These are phyloP conservation scores for Enteromius argenteus DNA, from an alignment of 2,797 vertebrate genomes.

Conservation along the genomic window DNA sequence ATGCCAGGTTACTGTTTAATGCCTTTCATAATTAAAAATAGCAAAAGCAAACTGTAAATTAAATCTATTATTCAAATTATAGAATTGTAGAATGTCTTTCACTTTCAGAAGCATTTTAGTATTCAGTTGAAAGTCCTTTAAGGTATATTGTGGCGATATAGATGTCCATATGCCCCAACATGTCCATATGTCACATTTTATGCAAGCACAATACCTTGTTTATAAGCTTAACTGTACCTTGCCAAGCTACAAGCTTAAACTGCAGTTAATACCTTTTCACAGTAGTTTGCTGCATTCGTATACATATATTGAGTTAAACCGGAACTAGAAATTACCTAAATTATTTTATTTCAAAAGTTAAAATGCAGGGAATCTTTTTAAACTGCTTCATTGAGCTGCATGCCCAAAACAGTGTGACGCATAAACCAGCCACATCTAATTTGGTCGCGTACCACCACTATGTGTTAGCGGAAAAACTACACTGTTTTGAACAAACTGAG, in stretches of 20 bases:
- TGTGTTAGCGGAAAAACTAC: not conserved
- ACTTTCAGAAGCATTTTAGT: not conserved
- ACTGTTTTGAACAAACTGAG: not conserved
- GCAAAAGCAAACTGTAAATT: constrained; percentile 27
- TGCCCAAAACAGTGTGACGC: not conserved
- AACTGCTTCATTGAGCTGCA: not conserved
- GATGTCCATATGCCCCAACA: not conserved
- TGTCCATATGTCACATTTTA: constrained; percentile 1
- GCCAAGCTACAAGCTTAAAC: not conserved
- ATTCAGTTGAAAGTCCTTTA: not conserved
- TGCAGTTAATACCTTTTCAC: not conserved
- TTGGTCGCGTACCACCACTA: not conserved
- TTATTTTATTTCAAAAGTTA: not conserved
- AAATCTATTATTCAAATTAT: not conserved
- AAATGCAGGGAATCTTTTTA: not conserved
- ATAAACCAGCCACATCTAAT: not conserved
- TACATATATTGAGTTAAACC: not conserved
- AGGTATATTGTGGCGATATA: not conserved
- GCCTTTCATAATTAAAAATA: constrained; percentile 43
- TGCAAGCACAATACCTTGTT: not conserved
- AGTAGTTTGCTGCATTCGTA: not conserved
- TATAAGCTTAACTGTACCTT: not conserved
- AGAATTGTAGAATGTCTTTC: not conserved
- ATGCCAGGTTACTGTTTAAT: constrained; percentile 50
- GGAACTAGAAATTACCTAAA: not conserved